Evolutionary conservation across 2,113 vertebrate genomes (phyloP).

Genomic region (Triplophysa siluroides): DNA sequence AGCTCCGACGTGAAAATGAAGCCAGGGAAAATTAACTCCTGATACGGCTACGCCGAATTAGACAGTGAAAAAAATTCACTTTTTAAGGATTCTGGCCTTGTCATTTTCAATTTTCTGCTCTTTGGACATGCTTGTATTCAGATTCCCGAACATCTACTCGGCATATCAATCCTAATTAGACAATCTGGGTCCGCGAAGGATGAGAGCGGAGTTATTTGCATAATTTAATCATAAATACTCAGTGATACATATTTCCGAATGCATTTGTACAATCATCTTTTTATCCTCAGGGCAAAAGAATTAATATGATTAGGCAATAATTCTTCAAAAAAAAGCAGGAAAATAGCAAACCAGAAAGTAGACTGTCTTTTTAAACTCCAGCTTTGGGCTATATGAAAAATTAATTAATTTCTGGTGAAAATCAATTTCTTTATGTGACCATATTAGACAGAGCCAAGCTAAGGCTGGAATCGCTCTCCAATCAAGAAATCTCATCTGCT

Average conservation of each 20-base stretch:
- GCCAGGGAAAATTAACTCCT: conserved; percentile 83
- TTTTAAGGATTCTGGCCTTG: conserved; percentile 99
- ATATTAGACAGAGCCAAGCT: conserved; percentile 95
- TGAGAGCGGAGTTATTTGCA: conserved; percentile 99
- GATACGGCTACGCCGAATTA: conserved; percentile 82
- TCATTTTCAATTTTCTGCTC: conserved; percentile 99
- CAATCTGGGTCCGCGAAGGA: conserved; percentile 99
- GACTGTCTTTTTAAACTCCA: conserved; percentile 99
- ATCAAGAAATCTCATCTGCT: conserved; percentile 94
- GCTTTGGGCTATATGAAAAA: conserved; percentile 99
- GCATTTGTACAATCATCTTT: conserved; percentile 99
- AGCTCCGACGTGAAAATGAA: conserved; percentile 79
- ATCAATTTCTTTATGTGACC: conserved; percentile 99
- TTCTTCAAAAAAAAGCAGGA: conserved; percentile 84
- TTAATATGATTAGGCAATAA: conserved; percentile 99
- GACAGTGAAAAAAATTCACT: conserved; percentile 82
- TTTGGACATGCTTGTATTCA: conserved; percentile 99
- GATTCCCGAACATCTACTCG: conserved; percentile 99
- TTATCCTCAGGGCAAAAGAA: conserved; percentile 99
- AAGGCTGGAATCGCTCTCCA: conserved; percentile 88
- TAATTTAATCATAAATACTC: conserved; percentile 99
- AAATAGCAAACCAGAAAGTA: conserved; percentile 98
- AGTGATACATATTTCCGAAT: conserved; percentile 99
- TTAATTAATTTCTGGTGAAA: conserved; percentile 99
- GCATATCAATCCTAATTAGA: conserved; percentile 99